Percentiles rank a stretch among this genome's conserved stretches.
Conservation (phyloP, 2,113 vertebrate genomes). For the Nestor notabilis region DNA sequence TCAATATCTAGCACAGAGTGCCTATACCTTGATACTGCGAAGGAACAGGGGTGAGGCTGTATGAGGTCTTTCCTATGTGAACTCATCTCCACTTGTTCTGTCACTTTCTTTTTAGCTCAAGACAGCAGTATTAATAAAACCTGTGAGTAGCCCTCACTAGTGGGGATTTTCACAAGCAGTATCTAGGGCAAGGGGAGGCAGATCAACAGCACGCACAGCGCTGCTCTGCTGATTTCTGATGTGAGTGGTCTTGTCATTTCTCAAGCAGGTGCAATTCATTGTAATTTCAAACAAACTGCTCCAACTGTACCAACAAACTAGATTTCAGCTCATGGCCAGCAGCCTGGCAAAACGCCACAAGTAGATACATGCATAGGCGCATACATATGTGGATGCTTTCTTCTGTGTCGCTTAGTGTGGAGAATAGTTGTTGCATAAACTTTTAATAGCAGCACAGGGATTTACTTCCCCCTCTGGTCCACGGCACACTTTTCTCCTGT, state of each 20-base stretch:
- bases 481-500: conserved; percentile 68
- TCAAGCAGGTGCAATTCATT: neutral
- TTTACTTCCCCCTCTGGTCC: conserved; percentile 62
- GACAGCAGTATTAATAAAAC: neutral
- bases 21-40: neutral
- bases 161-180: neutral
- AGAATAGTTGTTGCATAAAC: conserved; percentile 60
- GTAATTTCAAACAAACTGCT: neutral
- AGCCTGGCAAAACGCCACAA: neutral
- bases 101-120: neutral
- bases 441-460: neutral
- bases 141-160: neutral
- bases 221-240: neutral
- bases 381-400: neutral
- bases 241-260: neutral
- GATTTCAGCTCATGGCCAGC: neutral
- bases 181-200: neutral
- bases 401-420: neutral
- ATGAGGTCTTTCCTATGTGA: neutral
- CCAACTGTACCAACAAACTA: neutral
- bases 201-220: neutral
- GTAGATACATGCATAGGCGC: neutral
- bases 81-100: neutral
- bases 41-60: neutral
- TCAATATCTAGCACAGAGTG: neutral